Percentiles rank a stretch among this genome's conserved stretches.
These are phyloP conservation scores for Phasianus colchicus DNA, from an alignment of 2,113 vertebrate genomes.

Conservation along the genomic window DNA sequence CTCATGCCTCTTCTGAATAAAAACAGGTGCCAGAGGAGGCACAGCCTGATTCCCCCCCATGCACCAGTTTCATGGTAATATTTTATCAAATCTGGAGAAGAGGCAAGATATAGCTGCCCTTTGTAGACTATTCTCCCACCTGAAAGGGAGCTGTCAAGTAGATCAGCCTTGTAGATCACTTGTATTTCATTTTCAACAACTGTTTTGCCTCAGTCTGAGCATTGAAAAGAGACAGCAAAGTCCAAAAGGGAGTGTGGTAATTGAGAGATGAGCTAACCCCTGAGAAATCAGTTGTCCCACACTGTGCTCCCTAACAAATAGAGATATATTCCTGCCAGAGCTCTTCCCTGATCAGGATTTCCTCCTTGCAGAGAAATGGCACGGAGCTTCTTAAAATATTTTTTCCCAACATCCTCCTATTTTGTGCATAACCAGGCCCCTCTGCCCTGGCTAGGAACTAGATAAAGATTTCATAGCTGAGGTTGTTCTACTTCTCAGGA, in stretches of 20 bases:
- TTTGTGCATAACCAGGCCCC: neutral
- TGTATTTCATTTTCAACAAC: neutral
- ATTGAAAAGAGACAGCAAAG: neutral
- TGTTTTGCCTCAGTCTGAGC: constrained; percentile 9
- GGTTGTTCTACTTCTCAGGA: neutral
- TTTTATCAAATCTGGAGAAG: neutral
- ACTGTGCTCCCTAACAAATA: neutral
- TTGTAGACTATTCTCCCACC: neutral
- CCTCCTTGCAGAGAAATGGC: neutral
- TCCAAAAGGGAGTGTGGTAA: constrained; percentile 29
- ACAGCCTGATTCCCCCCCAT: neutral
- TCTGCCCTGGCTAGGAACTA: neutral
- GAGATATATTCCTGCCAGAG: neutral
- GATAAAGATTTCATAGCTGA: neutral
- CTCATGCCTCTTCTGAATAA: neutral
- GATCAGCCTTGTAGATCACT: neutral
- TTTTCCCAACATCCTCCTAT: neutral
- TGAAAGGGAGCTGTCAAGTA: constrained; percentile 15
- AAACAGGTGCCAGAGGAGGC: neutral
- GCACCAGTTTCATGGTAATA: neutral
- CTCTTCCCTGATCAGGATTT: neutral
- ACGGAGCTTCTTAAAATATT: neutral
- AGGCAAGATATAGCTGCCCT: neutral
- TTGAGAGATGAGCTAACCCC: constrained; percentile 5
- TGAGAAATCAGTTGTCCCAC: constrained; percentile 31